These are phyloP conservation scores for Thecocarcelia acutangulata DNA, from an alignment of 2,888 invertebrate species.

Conservation along the genomic window DNA sequence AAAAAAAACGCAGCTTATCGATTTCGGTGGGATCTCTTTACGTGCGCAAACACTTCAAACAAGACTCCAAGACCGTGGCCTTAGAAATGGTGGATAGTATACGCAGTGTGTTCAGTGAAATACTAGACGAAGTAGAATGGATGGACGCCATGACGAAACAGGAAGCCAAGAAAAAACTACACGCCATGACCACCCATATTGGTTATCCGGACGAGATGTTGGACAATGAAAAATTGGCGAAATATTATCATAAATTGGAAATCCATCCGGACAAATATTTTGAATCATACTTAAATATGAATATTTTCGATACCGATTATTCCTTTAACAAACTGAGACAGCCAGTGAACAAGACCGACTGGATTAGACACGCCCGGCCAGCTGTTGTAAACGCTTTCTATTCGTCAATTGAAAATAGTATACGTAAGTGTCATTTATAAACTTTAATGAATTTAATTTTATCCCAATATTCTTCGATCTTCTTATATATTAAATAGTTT, in stretches of 20 bases:
- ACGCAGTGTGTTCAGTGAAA: conserved; percentile 89
- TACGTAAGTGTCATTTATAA: conserved; percentile 85
- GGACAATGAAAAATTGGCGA: conserved; percentile 89
- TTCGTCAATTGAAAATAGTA: conserved; percentile 92
- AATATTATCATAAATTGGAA: conserved; percentile 90
- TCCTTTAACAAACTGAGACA: conserved; percentile 89
- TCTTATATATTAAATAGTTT: no score
- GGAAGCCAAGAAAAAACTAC: conserved; percentile 90
- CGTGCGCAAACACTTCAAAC: conserved; percentile 92
- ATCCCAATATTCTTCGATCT: no score
- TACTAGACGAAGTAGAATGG: conserved; percentile 91
- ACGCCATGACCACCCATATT: conserved; percentile 93
- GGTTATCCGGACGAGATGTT: conserved; percentile 95
- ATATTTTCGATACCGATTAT: conserved; percentile 90
- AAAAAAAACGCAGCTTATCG: conserved; percentile 83
- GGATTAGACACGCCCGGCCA: conserved; percentile 91
- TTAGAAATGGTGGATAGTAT: conserved; percentile 94
- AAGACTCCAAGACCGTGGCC: conserved; percentile 91
- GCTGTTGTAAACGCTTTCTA: conserved; percentile 94
- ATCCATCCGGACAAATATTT: conserved; percentile 87
- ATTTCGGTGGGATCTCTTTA: conserved; percentile 92
- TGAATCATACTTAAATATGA: conserved; percentile 89
- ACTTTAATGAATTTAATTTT: no score
- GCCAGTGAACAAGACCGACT: conserved; percentile 92
- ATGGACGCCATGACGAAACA: conserved; percentile 93